phyloP scores from a whole-genome alignment of 2,113 vertebrate genomes.

The Erinaceus europaeus region DNA sequence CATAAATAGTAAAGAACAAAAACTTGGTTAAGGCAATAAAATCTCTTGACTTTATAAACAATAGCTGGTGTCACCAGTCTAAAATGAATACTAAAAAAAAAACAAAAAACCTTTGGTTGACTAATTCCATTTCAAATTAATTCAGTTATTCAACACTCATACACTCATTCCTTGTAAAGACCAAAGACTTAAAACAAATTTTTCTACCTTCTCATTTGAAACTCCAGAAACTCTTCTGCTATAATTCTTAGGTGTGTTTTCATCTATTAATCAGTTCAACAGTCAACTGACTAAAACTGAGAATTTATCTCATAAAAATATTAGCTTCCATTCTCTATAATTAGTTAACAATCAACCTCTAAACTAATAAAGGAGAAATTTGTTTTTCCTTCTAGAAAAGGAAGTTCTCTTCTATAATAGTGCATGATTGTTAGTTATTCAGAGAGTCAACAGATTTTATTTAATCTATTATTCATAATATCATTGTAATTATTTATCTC shows the following conservation, averaged over 20 bases:
- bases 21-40: neutral
- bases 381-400: neutral
- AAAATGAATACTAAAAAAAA: neutral
- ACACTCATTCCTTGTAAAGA: neutral
- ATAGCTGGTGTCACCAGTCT: neutral
- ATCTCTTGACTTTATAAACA: neutral
- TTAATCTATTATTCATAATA: neutral
- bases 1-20: neutral
- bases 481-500: constrained; percentile 19
- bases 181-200: neutral
- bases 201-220: neutral
- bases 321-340: neutral
- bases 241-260: neutral
- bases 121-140: constrained; percentile 3
- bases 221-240: neutral
- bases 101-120: neutral
- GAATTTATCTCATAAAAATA: neutral
- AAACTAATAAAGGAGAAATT: neutral
- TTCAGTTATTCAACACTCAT: neutral
- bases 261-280: neutral
- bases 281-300: neutral
- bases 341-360: neutral
- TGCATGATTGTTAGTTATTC: neutral
- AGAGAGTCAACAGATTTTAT: neutral
- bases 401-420: neutral